Base-by-base conservation (phyloP, 2,888 invertebrate species). In the Acholoe squamosa region DNA sequence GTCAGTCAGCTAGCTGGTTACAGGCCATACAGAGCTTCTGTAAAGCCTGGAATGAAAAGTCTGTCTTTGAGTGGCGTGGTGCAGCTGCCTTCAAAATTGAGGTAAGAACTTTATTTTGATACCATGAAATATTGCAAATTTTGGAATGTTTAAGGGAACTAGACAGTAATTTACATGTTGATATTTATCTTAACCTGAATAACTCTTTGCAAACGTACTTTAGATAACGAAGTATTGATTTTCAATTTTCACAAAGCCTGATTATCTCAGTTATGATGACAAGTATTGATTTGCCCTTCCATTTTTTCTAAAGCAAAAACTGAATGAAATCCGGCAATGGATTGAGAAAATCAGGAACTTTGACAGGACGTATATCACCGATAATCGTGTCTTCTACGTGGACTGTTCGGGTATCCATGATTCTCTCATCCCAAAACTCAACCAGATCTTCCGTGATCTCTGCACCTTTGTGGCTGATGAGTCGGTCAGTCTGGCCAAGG, bases 51-150 rank as follows among this genome's bases (percentile, higher is more conserved):
- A 91, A n/a, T 14, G 94, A 94, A 43, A 93, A 93, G 34, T 94
- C 94, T 34, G 93, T 94, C 31, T 91, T 91, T 80, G 94, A 95
- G 89, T 94, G 94, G 92, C 93, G 93, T 90, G 94, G 94, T 3
- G 93, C 93, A n/a, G 94, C 94, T 51, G 95, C 95, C 14, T 95
- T 95, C 91, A 93, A 93, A 34, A 95, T 95, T 91, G 95, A 95
- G 94, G 95, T 95, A 91, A 84, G 89, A 43, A 16, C n/a, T n/a
- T 71, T 5, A 14, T 12, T 7, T 16, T 67, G 12, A 19, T 10
- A 14, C 19, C 54, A 14, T 61, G 3, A 61, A 61, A n/a, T 7
- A 19, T 61, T 1, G 3, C 3, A 61, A 3, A n/a, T 3, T 12
- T 12, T 61, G 19, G 19, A 61, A 61, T 61, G 61, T 54, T 19